Conservation (phyloP, 2,113 vertebrate species). For the Struthidea cinerea region DNA sequence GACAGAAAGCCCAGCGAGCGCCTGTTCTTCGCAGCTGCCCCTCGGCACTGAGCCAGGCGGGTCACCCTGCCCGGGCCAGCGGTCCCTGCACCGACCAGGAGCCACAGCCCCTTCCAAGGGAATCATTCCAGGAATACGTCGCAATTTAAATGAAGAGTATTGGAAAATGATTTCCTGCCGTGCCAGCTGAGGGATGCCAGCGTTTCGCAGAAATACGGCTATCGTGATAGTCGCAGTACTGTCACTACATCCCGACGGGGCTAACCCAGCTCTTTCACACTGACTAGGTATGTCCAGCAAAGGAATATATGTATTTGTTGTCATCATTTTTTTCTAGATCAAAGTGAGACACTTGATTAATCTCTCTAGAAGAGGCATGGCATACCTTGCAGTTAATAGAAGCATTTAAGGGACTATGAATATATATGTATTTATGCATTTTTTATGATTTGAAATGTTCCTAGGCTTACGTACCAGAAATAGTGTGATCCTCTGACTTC, state of each 20-base stretch:
- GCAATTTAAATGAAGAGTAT: neutral
- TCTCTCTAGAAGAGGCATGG: neutral
- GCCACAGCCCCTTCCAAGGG: neutral
- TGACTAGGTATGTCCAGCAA: fast-evolving
- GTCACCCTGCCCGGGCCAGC: neutral
- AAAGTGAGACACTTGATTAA: neutral
- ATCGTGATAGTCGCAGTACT: fast-evolving
- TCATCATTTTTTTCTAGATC: neutral
- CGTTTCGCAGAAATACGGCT: neutral
- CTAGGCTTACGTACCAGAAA: neutral
- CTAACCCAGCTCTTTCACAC: neutral
- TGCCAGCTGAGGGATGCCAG: neutral
- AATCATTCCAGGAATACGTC: fast-evolving
- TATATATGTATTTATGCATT: too few species aligned
- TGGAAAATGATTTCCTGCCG: fast-evolving
- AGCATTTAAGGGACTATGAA: neutral
- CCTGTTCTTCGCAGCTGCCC: too few species aligned
- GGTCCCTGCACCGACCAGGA: fast-evolving
- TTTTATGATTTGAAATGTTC: neutral
- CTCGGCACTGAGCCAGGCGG: fast-evolving
- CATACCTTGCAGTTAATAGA: neutral
- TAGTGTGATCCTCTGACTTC: neutral
- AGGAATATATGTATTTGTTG: fast-evolving
- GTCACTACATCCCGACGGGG: fast-evolving
- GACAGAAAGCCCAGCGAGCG: too few species aligned